Conservation (phyloP, 2,888 invertebrate genomes). For the Mimachlamys varia region DNA sequence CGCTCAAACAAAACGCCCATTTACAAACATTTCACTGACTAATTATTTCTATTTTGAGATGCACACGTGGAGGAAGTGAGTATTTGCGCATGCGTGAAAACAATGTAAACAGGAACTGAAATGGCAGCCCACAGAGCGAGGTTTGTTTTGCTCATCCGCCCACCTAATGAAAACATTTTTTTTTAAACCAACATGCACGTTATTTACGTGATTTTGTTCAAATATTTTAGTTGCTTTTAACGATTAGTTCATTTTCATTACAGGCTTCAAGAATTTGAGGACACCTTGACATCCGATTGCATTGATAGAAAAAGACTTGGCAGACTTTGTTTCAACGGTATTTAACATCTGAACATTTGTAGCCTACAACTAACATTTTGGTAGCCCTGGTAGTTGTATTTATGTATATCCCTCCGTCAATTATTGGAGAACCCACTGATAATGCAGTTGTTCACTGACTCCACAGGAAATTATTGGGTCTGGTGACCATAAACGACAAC, state of each 20-base stretch:
- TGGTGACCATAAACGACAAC: no score
- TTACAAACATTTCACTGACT: constrained; percentile 18
- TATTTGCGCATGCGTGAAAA: constrained; percentile 41
- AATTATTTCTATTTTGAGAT: constrained; percentile 42
- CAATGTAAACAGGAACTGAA: constrained; percentile 62
- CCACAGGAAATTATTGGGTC: no score
- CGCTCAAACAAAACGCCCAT: neutral
- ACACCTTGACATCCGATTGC: constrained; percentile 87
- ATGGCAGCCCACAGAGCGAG: constrained; percentile 74
- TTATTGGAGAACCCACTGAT: no score
- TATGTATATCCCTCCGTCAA: no score
- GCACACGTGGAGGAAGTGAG: constrained; percentile 44
- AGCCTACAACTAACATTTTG: no score
- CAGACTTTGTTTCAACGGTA: constrained; percentile 91
- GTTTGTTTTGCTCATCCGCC: constrained; percentile 51
- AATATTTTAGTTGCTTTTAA: neutral
- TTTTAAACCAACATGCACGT: neutral
- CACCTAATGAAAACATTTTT: neutral
- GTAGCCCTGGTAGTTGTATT: no score
- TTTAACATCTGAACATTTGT: constrained; percentile 54
- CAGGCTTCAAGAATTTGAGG: constrained; percentile 89
- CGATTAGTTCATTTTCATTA: constrained; percentile 51
- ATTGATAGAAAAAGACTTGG: constrained; percentile 88
- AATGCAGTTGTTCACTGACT: no score
- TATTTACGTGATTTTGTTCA: neutral